Conservation (phyloP, 2,888 invertebrate genomes). For the Ctenicera cuprea region DNA sequence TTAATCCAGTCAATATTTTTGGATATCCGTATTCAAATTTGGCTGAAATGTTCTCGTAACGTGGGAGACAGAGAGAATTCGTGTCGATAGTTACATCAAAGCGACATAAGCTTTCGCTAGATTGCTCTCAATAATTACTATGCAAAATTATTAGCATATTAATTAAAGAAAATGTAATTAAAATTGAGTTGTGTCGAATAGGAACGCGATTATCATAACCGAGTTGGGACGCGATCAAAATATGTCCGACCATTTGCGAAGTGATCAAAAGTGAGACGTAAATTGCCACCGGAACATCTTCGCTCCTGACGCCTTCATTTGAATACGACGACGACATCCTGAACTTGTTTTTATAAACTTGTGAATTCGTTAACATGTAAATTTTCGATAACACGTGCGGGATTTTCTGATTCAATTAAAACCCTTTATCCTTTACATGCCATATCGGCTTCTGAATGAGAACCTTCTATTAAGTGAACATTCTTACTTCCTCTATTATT, state of each 20-base stretch:
- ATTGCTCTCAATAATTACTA: constrained; percentile 75
- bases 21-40: constrained; percentile 28
- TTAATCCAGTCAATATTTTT: constrained; percentile 1
- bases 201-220: constrained; percentile 71
- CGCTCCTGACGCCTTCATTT: constrained; percentile 68
- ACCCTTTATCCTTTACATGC: constrained; percentile 36
- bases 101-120: constrained; percentile 72
- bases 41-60: constrained; percentile 9
- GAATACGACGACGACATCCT: constrained; percentile 67
- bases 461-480: not conserved
- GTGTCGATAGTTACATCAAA: constrained; percentile 70
- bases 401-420: constrained; percentile 52
- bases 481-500: not conserved
- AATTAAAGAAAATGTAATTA: constrained; percentile 75
- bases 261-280: constrained; percentile 69
- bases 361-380: constrained; percentile 69
- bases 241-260: constrained; percentile 69
- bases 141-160: constrained; percentile 75
- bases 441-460: constrained; percentile 17
- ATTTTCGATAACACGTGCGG: constrained; percentile 53
- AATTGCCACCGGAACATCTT: constrained; percentile 70
- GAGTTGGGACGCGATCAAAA: constrained; percentile 61
- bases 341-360: constrained; percentile 69
- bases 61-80: constrained; percentile 51
- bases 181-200: constrained; percentile 73